Evolutionary conservation across 2,797 vertebrate genomes (phyloP), one percentile per base, ranked within the genome.

Genomic region (Scolopax rusticola): DNA sequence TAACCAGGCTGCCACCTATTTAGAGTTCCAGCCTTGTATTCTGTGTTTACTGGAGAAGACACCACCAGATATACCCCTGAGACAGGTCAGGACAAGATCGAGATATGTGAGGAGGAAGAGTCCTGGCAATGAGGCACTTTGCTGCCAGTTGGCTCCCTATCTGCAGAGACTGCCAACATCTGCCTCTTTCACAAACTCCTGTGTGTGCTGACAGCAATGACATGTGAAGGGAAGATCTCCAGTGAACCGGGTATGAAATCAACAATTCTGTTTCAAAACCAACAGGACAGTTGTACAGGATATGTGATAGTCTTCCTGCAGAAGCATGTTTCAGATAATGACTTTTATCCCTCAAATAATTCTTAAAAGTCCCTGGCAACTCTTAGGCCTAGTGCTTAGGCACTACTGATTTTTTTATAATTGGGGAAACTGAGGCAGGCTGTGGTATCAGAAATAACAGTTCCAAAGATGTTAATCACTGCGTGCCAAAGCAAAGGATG

Each of bases 241-340:
- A 0, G 2, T 1, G 25, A 32, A 4, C 2, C 36, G 28, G 48
- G 41, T 27, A 13, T 33, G 0, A 36, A 5, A 40, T 12, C 12
- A 45, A n/a, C 30, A 64, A 23, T n/a, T 41, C 40, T 32, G 8
- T 4, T 23, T 47, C 28, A 6, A 19, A 65, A 21, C 0, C 45
- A n/a, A 20, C 7, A 23, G 30, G 57, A 25, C 4, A 18, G 14
- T 3, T 24, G 36, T 17, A 7, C 10, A 9, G 11, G 8, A 3
- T 2, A 6, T 1, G 24, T 6, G 3, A 18, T 33, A 23, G 19
- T 41, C 73, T 4, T 57, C 61, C 51, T 63, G 17, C 15, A 75
- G 74, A 70, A 70, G 9, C 30, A 6, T 2, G 0, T 4, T 70
- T 24, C 7, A 0, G 4, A 8, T 0, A 5, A 21, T 6, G 15